Conservation (phyloP, 2,113 vertebrate species). For the Acrocephalus kingi region DNA sequence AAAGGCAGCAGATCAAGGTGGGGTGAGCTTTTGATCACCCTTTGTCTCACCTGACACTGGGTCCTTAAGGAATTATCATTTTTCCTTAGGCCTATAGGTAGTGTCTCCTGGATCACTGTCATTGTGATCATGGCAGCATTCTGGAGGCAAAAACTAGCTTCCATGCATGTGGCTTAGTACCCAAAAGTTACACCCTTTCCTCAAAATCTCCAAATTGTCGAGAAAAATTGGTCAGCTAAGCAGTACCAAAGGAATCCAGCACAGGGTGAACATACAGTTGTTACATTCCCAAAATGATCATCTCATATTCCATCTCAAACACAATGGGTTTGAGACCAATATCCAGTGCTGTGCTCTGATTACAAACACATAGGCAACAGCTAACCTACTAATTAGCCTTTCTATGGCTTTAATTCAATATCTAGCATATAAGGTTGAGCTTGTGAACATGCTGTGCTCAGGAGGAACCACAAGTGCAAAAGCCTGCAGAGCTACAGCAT, state of each 20-base stretch:
- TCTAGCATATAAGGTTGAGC: not conserved
- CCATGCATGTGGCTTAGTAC: not conserved
- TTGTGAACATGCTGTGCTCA: not conserved
- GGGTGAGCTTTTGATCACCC: not conserved
- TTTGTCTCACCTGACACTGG: rapidly evolving
- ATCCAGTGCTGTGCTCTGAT: not conserved
- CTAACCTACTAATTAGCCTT: not conserved
- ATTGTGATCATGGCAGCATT: not conserved
- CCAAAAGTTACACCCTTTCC: not conserved
- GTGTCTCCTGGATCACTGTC: not conserved
- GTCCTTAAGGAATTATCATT: not conserved
- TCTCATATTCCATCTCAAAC: not conserved
- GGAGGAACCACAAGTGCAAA: not conserved
- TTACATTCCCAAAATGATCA: not conserved
- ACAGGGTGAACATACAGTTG: not conserved
- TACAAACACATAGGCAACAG: not conserved
- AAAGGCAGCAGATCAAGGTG: not conserved
- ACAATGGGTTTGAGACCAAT: not conserved
- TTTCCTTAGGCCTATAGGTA: not conserved
- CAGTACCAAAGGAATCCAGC: not conserved
- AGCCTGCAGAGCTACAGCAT: not conserved
- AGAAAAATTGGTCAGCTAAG: constrained; percentile 8
- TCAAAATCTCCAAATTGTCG: constrained; percentile 1
- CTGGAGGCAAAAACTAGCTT: rapidly evolving
- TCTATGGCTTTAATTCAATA: constrained; percentile 5